These are phyloP conservation scores for Himantopus leucocephalus DNA, from an alignment of 2,113 vertebrate species.

Conservation along the genomic window DNA sequence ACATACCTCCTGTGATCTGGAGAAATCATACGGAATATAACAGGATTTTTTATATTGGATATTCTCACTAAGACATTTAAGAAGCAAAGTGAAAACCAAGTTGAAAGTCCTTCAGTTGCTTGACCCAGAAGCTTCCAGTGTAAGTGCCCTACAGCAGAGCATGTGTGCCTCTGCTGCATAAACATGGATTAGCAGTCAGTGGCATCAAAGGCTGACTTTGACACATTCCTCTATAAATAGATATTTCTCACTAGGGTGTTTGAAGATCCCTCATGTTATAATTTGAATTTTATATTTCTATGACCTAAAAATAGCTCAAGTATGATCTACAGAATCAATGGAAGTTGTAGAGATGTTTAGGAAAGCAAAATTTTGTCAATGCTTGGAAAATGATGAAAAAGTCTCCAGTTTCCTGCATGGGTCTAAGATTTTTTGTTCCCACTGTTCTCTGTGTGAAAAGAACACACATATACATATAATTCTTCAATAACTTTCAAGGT, in stretches of 20 bases:
- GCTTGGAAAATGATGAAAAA: background rate
- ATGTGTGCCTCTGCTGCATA: background rate
- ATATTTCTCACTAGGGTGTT: background rate
- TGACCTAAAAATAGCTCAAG: background rate
- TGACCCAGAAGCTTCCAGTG: background rate
- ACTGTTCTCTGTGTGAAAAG: background rate
- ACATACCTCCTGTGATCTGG: background rate
- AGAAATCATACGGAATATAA: background rate
- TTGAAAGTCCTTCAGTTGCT: background rate
- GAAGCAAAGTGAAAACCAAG: background rate
- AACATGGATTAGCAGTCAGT: background rate
- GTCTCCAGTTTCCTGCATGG: background rate
- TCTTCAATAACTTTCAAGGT: background rate
- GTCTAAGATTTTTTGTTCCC: background rate
- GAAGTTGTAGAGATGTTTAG: background rate
- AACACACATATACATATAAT: background rate
- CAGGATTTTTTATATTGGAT: background rate
- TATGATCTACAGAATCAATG: background rate
- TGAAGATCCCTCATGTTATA: background rate
- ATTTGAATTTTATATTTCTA: background rate
- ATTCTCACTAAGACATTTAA: background rate
- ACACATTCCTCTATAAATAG: background rate
- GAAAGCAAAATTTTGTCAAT: background rate
- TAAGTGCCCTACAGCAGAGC: background rate
- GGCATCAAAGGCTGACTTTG: background rate